A percentile compares a stretch with the other conserved stretches of the same genome.
Conservation (phyloP, 2,113 vertebrate species). For the Aythya baeri region DNA sequence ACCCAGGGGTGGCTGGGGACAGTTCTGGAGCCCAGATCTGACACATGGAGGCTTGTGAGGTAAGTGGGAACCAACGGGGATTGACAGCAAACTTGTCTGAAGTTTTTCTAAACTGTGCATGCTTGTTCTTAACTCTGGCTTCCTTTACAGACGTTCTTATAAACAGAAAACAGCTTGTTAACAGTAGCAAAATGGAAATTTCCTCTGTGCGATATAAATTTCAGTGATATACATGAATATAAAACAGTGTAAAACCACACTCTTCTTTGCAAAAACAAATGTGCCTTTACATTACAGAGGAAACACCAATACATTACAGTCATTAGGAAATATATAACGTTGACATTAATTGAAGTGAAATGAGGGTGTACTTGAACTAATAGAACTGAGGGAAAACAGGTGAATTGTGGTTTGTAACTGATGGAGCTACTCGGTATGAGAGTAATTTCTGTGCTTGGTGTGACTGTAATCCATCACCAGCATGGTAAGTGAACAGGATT, state of each 20-base stretch:
- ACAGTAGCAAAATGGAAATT: slow-evolving; percentile 17
- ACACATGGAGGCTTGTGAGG: not conserved
- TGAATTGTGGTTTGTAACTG: not conserved
- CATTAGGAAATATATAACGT: not conserved
- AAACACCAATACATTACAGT: not conserved
- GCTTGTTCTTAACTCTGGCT: not conserved
- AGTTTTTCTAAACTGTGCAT: not conserved
- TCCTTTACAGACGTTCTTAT: not conserved
- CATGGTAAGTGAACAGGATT: rapidly evolving
- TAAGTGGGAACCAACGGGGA: not conserved
- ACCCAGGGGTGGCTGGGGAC: too few species aligned
- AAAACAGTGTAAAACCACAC: not conserved
- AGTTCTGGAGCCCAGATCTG: not conserved
- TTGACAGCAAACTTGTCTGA: not conserved
- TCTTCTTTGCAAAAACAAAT: not conserved
- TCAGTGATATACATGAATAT: not conserved
- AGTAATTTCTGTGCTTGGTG: not conserved
- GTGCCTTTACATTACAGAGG: not conserved
- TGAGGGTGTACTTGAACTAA: not conserved
- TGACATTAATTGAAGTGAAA: not conserved
- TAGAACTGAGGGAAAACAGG: not conserved
- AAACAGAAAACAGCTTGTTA: not conserved
- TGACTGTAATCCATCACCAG: not conserved
- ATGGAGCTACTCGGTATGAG: not conserved
- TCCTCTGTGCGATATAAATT: not conserved